Evolutionary conservation across 2,113 vertebrate species (phyloP), one percentile per base, ranked within the genome.

Genomic region (Bos javanicus): DNA sequence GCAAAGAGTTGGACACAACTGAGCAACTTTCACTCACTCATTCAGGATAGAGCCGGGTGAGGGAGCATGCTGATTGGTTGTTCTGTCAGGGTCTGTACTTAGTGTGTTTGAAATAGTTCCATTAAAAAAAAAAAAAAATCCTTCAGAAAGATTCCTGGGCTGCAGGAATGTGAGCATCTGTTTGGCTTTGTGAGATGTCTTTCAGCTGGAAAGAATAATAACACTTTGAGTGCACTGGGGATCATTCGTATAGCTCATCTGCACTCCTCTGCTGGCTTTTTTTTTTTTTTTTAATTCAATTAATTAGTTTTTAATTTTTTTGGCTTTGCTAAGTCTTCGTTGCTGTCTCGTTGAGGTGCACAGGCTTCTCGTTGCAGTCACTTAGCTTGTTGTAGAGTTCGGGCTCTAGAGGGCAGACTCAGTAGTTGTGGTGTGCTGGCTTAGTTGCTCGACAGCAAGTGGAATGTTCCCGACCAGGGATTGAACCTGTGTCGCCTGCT

Each of bases 241-340:
- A 1, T 9, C 1, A 16, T 3, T 10, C 0, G 28, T 4, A 36
- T 8, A 1, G 0, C 6, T 36, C 23, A 1, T 8, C 50, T 14
- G 0, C 7, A 5, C 7, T 17, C n/a, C 23, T n/a, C 1, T 17
- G 28, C n/a, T 0, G 9, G 25, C 10, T 16, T 56, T 25, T 62
- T n/a, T 3, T 43, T 39, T 36, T 23, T 74, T 39, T 25, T 28
- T 28, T 6, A 25, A 39, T 76, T 43, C 23, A 26, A 43, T 43
- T 76, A 15, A 25, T 39, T 13, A 14, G 23, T 76, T 76, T 43
- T 25, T 39, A 39, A 1, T 76, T 43, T 26, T 26, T 43, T 76
- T 43, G 39, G 71, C 39, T 43, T 43, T 43, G 23, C 71, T 43
- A 14, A 23, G 36, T 43, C 39, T 76, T 43, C 12, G 39, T 43